Conservation (phyloP, 2,888 invertebrate species). For the Matsumyia berberina region DNA sequence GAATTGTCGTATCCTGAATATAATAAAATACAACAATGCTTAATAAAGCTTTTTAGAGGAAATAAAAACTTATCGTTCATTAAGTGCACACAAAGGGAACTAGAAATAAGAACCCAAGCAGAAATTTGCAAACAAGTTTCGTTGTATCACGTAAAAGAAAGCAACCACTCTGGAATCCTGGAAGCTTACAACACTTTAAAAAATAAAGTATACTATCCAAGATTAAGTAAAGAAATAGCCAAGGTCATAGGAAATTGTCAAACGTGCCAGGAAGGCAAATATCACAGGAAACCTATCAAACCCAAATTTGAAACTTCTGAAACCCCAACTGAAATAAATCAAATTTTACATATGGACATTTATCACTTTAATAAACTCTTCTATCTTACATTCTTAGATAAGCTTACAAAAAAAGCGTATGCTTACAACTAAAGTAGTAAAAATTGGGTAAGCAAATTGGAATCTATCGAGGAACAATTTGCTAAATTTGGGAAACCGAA, state of each 20-base stretch:
- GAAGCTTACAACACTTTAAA: no score
- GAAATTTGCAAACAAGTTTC: no score
- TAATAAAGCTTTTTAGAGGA: no score
- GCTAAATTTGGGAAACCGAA: slow-evolving; percentile 20
- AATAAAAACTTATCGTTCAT: neutral
- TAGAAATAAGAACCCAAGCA: no score
- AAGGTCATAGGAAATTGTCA: no score
- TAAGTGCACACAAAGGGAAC: no score
- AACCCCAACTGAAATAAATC: slow-evolving; percentile 7
- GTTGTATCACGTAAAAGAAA: no score
- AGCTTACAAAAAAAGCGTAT: slow-evolving; percentile 22
- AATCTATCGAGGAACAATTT: slow-evolving; percentile 25
- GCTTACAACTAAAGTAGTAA: neutral
- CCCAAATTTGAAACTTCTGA: slow-evolving; percentile 1
- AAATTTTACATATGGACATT: slow-evolving; percentile 22
- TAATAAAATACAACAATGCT: no score
- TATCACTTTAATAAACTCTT: slow-evolving; percentile 7
- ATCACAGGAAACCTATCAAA: slow-evolving; percentile 1
- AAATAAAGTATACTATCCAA: no score
- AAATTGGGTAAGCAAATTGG: slow-evolving; percentile 17
- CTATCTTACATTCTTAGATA: slow-evolving; percentile 8
- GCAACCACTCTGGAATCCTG: no score
- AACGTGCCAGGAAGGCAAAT: no score
- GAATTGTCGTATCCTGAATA: neutral
- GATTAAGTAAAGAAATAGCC: no score